phyloP scores from a whole-genome alignment of 2,888 invertebrate species.

The Spodoptera littoralis region DNA sequence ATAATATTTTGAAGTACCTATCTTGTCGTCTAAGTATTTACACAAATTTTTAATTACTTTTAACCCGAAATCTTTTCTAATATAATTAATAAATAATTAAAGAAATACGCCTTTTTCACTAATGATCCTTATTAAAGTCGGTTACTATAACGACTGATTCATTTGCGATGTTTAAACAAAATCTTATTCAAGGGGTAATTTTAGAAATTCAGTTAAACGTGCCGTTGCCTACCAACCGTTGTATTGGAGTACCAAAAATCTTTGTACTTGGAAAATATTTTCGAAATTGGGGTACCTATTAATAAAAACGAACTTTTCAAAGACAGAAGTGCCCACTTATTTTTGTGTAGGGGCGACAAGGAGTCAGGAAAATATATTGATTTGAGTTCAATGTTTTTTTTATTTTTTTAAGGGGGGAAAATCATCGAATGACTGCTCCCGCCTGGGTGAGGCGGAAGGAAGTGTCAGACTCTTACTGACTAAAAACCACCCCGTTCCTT shows the following conservation, averaged over 20 bases:
- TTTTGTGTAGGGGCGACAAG: slow-evolving; percentile 19
- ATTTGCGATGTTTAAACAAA: slow-evolving; percentile 39
- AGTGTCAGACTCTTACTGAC: too few species aligned
- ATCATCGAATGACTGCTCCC: too few species aligned
- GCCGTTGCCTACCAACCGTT: slow-evolving; percentile 78
- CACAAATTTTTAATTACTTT: too few species aligned
- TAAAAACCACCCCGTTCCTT: too few species aligned
- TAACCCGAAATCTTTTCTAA: too few species aligned
- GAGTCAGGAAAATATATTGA: slow-evolving; percentile 15
- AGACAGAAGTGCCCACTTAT: slow-evolving; percentile 39
- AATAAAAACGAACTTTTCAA: slow-evolving; percentile 40
- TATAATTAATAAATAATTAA: neutral
- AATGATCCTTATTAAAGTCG: slow-evolving; percentile 16
- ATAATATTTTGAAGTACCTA: too few species aligned
- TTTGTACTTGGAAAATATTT: slow-evolving; percentile 41
- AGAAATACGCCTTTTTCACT: neutral
- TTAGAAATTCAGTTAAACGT: slow-evolving; percentile 72
- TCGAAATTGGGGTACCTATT: slow-evolving; percentile 46
- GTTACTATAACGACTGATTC: slow-evolving; percentile 5
- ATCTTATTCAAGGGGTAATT: slow-evolving; percentile 70
- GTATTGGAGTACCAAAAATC: slow-evolving; percentile 31
- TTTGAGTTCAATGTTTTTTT: slow-evolving; percentile 21
- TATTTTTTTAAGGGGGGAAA: too few species aligned
- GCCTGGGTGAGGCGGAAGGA: too few species aligned
- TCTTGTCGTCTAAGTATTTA: too few species aligned